Conservation (phyloP, 2,888 invertebrate genomes). For the Tillus elongatus region DNA sequence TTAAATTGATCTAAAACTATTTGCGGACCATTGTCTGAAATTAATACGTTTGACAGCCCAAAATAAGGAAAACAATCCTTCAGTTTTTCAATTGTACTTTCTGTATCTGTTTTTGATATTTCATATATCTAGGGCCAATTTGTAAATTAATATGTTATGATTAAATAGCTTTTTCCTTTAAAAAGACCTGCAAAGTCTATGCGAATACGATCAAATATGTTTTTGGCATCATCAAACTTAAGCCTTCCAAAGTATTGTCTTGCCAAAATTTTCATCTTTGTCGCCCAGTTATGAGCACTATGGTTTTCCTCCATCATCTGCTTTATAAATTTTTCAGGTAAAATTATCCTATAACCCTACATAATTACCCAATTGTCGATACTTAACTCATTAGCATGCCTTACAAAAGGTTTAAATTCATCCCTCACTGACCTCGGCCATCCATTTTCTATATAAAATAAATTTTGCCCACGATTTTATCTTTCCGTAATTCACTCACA, state of each 20-base stretch:
- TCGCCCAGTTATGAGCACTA: slow-evolving; percentile 13
- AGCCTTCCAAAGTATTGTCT: slow-evolving; percentile 14
- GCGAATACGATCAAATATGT: slow-evolving; percentile 9
- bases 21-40: slow-evolving; percentile 11
- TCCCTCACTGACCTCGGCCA: slow-evolving; percentile 6
- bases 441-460: not conserved
- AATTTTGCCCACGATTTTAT: slow-evolving; percentile 7
- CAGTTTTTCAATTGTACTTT: slow-evolving; percentile 11
- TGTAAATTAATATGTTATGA: slow-evolving; percentile 9
- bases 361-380: slow-evolving; percentile 12
- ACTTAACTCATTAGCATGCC: slow-evolving; percentile 7
- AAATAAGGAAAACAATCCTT: slow-evolving; percentile 9
- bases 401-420: slow-evolving; percentile 6
- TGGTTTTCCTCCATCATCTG: slow-evolving; percentile 14
- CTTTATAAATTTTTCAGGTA: slow-evolving; percentile 11
- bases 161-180: slow-evolving; percentile 9
- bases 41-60: slow-evolving; percentile 9
- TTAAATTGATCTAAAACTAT: slow-evolving; percentile 8
- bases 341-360: slow-evolving; percentile 13
- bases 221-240: slow-evolving; percentile 6
- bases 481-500: slow-evolving; percentile 1
- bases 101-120: slow-evolving; percentile 3
- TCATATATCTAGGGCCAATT: slow-evolving; percentile 11
- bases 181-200: slow-evolving; percentile 12
- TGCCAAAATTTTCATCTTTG: slow-evolving; percentile 15